Conservation (phyloP, 2,888 invertebrate species). For the Eupithecia pulchellata region DNA sequence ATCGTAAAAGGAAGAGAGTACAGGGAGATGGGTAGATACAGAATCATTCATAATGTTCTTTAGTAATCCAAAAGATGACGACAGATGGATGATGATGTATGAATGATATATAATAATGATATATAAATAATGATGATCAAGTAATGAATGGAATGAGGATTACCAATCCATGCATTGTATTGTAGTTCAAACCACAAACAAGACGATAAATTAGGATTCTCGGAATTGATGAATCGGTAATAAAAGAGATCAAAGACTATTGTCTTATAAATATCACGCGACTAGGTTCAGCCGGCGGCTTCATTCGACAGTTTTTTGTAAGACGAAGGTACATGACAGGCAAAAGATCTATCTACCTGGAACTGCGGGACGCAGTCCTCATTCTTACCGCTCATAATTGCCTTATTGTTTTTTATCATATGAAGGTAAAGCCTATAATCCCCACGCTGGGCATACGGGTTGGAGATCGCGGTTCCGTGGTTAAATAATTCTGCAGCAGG, state of each 20-base stretch:
- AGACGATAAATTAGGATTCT: neutral
- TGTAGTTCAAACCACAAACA: neutral
- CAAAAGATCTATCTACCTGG: too few relatives aligned
- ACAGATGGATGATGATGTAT: neutral
- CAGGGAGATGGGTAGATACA: neutral
- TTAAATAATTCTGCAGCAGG: too few relatives aligned
- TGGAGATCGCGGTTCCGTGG: too few relatives aligned
- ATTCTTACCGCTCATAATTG: too few relatives aligned
- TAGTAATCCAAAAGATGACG: neutral
- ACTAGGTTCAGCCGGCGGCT: neutral
- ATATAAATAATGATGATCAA: too few relatives aligned
- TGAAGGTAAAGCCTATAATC: too few relatives aligned
- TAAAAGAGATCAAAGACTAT: neutral
- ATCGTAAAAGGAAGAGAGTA: neutral
- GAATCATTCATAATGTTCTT: neutral
- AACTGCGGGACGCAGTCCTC: too few relatives aligned
- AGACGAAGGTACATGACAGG: too few relatives aligned
- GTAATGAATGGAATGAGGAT: neutral
- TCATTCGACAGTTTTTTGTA: neutral
- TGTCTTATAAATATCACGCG: neutral
- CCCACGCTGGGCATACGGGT: too few relatives aligned
- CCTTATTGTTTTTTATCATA: too few relatives aligned
- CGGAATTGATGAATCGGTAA: neutral
- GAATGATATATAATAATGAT: too few relatives aligned
- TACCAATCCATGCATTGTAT: conserved; percentile 7